Evolutionary conservation across 2,797 vertebrate species (phyloP).

Genomic region (Danio choprae): DNA sequence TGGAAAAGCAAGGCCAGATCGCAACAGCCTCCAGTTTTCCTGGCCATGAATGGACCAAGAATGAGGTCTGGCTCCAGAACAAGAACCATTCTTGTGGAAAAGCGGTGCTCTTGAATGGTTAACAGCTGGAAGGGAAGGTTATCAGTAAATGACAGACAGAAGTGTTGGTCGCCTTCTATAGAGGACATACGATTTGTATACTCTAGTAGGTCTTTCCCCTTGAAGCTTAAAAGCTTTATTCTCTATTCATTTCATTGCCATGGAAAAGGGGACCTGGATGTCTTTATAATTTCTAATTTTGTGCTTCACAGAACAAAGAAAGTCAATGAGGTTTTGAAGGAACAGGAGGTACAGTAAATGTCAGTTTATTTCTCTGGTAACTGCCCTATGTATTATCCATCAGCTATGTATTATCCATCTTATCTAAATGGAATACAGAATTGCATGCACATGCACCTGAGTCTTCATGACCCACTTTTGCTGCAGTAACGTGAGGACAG

Average conservation of each 20-base stretch:
- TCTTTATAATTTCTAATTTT: background rate
- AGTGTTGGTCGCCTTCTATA: background rate
- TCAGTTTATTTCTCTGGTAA: background rate
- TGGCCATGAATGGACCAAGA: too few species aligned
- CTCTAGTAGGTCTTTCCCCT: background rate
- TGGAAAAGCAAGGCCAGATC: too few species aligned
- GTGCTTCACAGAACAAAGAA: background rate
- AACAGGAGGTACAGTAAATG: background rate
- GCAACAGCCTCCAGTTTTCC: too few species aligned
- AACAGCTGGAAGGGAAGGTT: background rate
- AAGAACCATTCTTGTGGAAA: too few species aligned
- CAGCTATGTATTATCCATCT: background rate
- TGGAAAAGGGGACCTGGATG: too few species aligned
- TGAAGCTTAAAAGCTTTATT: background rate
- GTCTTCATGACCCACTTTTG: background rate
- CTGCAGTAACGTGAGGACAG: background rate
- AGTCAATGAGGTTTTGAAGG: background rate
- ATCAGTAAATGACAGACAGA: background rate
- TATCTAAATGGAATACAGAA: background rate
- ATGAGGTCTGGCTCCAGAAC: too few species aligned
- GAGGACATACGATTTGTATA: background rate
- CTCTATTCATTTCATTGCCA: background rate
- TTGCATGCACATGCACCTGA: background rate
- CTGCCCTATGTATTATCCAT: background rate
- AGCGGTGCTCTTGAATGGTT: background rate